phyloP scores from a whole-genome alignment of 2,113 vertebrate genomes.

The Prionailurus viverrinus region DNA sequence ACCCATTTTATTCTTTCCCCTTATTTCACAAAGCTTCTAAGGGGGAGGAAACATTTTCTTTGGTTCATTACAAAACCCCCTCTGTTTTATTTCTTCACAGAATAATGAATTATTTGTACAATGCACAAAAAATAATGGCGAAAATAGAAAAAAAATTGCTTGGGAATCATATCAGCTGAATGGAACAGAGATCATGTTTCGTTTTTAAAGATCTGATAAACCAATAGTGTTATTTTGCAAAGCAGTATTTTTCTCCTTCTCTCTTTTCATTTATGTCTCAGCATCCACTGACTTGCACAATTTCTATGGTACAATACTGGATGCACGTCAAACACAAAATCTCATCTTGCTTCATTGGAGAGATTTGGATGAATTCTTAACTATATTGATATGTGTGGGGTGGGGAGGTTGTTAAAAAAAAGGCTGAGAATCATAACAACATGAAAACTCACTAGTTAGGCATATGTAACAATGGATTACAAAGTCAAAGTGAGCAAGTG shows the following conservation, averaged over 20 bases:
- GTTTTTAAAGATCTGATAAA: background rate
- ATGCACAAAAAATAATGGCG: background rate
- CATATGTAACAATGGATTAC: background rate
- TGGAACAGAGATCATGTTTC: background rate
- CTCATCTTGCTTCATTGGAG: background rate
- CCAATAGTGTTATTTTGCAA: background rate
- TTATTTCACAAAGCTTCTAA: conserved; percentile 12
- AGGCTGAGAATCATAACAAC: background rate
- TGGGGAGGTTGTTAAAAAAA: background rate
- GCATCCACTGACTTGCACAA: background rate
- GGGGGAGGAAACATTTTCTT: background rate
- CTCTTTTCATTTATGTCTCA: background rate
- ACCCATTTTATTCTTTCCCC: background rate
- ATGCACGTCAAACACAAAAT: background rate
- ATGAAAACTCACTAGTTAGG: background rate
- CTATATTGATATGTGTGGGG: background rate
- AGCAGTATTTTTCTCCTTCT: background rate
- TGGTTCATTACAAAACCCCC: background rate
- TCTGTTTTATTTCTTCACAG: background rate
- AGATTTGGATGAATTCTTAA: background rate
- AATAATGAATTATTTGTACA: background rate
- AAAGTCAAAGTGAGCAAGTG: conserved; percentile 50
- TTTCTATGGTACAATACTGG: background rate
- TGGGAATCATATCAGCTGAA: background rate
- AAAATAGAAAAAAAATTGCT: background rate